Percentiles rank a stretch among this genome's conserved stretches.
Conservation (phyloP, 2,113 vertebrate species). For the Carollia perspicillata region DNA sequence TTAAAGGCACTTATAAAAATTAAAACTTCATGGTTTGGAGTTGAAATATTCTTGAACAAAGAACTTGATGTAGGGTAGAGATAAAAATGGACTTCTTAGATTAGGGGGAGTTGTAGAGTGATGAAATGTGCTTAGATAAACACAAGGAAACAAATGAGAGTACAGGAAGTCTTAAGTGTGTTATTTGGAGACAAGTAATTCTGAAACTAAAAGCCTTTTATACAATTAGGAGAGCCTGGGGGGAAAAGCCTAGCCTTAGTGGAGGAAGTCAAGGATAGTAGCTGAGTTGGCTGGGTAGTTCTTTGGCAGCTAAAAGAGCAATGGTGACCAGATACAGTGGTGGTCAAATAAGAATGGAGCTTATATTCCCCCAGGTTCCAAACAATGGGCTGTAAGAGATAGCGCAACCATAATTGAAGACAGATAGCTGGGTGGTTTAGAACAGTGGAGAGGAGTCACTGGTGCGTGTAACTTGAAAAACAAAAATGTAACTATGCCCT, state of each 20-base stretch:
- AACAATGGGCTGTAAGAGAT: rapidly evolving
- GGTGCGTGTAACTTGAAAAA: neutral
- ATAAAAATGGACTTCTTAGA: neutral
- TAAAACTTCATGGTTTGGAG: neutral
- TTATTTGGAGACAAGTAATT: neutral
- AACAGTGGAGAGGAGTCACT: neutral
- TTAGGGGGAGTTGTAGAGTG: neutral
- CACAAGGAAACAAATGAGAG: neutral
- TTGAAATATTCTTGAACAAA: neutral
- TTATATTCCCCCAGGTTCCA: neutral
- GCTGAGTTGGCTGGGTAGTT: neutral
- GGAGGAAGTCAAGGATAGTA: neutral
- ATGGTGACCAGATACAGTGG: neutral
- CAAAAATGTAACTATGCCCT: neutral
- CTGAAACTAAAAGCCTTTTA: neutral
- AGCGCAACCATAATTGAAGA: neutral
- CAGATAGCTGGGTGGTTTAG: neutral
- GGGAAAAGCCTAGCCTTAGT: neutral
- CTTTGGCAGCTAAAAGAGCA: neutral
- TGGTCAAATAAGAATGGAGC: neutral
- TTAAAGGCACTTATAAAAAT: neutral
- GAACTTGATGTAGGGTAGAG: neutral
- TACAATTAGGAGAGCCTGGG: neutral
- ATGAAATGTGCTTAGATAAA: neutral
- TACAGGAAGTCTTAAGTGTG: neutral